Base-by-base conservation (phyloP, 2,888 invertebrate species). In the Stenoptilia bipunctidactyla region DNA sequence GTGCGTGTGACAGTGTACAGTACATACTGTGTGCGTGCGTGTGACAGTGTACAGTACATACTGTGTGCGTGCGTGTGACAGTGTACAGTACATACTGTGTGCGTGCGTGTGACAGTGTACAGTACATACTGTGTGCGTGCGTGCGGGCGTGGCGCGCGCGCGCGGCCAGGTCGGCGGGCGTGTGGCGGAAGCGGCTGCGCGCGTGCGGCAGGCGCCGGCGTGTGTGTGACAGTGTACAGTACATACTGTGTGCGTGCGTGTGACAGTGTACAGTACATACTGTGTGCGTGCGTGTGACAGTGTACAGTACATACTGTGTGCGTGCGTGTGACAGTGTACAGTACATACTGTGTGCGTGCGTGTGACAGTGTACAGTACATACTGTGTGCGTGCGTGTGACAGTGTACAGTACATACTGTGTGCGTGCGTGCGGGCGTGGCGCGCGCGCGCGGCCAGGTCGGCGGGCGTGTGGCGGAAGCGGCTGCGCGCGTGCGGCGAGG, bases 301-400 rank as follows among this genome's bases (percentile, higher is more conserved):
- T 9, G 25, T 9, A 12, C 13, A 14, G 27, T 8, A 15, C 14
- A 9, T 85, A 82, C 89, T 53, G 70, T 86, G 56, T 42, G 65
- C 76, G 27, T 37, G 27, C 2, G 15, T 10, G 41, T 15, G 13
- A 14, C 40, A 13, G 45, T 36, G 43, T 61, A 89, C 89, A 89
- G 45, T 92, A 95, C 37, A 96, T 47, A 94, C 90, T 40, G 96
- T 88, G 92, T 92, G 58, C 94, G 90, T 1, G 96, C 96, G 68
- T 90, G 92, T 76, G 93, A 92, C 65, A 96, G 87, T 25, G 94
- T 94, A 44, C 88, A 90, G 49, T 91, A n/a, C n/a, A n/a, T n/a
- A n/a, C n/a, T n/a, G n/a, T n/a, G n/a, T n/a, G n/a, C n/a, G n/a
- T n/a, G n/a, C n/a, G n/a, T n/a, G n/a, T n/a, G n/a, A n/a, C n/a